A percentile compares a stretch with the other conserved stretches of the same genome.
These are phyloP conservation scores for Nemoura dubitans DNA, from an alignment of 2,888 invertebrate genomes.

Conservation along the genomic window DNA sequence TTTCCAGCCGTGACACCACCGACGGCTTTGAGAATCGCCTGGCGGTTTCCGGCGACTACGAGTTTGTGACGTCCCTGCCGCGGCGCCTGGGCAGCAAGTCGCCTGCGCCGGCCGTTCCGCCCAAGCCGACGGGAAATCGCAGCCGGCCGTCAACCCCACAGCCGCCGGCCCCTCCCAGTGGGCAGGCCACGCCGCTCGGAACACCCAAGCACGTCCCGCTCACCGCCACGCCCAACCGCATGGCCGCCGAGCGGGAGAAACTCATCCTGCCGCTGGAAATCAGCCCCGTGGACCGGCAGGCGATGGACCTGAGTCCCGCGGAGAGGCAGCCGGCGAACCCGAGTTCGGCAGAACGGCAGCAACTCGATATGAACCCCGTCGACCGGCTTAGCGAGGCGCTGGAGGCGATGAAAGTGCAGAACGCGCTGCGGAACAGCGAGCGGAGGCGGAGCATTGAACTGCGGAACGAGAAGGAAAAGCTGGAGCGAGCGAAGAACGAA, in stretches of 20 bases:
- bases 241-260: conserved; percentile 40
- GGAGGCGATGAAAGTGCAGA: conserved; percentile 34
- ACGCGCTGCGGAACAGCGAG: conserved; percentile 12
- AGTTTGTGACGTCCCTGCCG: conserved; percentile 57
- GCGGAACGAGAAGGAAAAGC: conserved; percentile 26
- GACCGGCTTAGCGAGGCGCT: conserved; percentile 35
- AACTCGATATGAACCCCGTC: neutral
- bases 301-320: neutral
- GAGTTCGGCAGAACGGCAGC: conserved; percentile 18
- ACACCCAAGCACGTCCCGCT: conserved; percentile 1
- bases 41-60: conserved; percentile 61
- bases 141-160: neutral
- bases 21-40: conserved; percentile 63
- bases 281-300: conserved; percentile 25
- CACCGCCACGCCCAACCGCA: neutral
- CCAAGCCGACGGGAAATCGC: neutral
- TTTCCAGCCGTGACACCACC: conserved; percentile 54
- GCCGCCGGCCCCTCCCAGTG: neutral
- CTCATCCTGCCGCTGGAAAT: conserved; percentile 47
- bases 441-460: conserved; percentile 26
- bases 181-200: neutral
- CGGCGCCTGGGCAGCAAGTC: conserved; percentile 26
- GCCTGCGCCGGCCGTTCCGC: neutral
- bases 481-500: neutral
- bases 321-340: neutral